A percentile compares a stretch with the other conserved stretches of the same genome.
Evolutionary conservation across 2,797 vertebrate species (phyloP).

Genomic region (Propithecus deckenii): DNA sequence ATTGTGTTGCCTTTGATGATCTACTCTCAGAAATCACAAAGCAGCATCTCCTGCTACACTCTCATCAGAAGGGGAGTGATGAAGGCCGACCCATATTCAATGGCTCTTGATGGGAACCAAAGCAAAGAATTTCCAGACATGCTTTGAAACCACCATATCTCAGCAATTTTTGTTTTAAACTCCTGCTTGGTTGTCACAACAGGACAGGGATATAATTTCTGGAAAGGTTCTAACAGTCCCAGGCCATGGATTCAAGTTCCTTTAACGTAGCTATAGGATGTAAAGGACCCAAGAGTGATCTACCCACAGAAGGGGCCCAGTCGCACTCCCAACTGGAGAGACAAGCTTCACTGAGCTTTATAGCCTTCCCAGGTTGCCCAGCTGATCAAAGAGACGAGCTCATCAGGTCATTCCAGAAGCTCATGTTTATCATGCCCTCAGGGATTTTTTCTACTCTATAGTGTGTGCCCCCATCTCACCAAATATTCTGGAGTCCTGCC

Average conservation of each 20-base stretch:
- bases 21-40: neutral
- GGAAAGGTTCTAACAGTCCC: neutral
- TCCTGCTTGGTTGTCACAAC: neutral
- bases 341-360: neutral
- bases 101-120: neutral
- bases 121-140: neutral
- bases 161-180: neutral
- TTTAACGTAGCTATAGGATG: neutral
- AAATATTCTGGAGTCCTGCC: neutral
- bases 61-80: neutral
- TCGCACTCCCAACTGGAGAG: neutral
- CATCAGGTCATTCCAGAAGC: neutral
- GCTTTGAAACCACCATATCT: neutral
- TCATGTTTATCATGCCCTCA: neutral
- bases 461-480: neutral
- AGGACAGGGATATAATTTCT: neutral
- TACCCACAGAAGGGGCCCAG: neutral
- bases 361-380: neutral
- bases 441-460: neutral
- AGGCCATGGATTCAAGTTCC: neutral
- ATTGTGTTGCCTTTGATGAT: neutral
- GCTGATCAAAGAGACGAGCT: neutral
- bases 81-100: neutral
- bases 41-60: neutral
- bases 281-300: neutral